phyloP scores from a whole-genome alignment of 2,113 vertebrate species.

The Heptranchias perlo region DNA sequence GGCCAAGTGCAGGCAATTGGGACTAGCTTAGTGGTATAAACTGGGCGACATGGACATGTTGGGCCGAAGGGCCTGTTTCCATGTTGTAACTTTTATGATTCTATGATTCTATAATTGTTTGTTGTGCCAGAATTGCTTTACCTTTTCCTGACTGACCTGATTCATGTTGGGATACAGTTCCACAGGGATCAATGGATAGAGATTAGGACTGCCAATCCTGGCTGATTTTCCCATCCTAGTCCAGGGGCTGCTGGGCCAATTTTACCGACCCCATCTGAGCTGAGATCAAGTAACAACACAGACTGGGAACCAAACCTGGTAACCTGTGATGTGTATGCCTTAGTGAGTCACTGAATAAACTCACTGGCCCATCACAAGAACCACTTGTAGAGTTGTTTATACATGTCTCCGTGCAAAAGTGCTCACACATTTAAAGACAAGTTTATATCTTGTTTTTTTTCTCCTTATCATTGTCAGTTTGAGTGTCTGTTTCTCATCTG shows the following conservation, averaged over 20 bases:
- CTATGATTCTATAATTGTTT: no score
- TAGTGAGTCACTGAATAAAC: not conserved
- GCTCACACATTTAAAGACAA: not conserved
- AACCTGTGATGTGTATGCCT: not conserved
- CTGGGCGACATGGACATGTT: no score
- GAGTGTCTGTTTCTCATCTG: not conserved
- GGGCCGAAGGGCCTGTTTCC: no score
- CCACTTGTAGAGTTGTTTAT: not conserved
- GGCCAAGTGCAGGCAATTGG: no score
- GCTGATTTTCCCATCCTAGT: not conserved
- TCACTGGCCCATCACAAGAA: not conserved
- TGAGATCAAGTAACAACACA: not conserved
- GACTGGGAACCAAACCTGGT: not conserved
- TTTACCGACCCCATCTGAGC: not conserved
- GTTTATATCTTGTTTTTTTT: not conserved
- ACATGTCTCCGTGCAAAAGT: not conserved
- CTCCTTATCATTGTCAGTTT: not conserved
- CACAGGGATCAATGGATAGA: not conserved
- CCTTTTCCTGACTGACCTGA: not conserved
- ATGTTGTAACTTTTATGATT: no score
- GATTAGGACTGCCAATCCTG: not conserved
- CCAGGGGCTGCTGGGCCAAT: not conserved
- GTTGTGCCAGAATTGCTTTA: not conserved
- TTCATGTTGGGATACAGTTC: not conserved
- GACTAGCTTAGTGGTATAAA: no score